Conservation (phyloP, 2,113 vertebrate species). For the Apodemus sylvaticus region DNA sequence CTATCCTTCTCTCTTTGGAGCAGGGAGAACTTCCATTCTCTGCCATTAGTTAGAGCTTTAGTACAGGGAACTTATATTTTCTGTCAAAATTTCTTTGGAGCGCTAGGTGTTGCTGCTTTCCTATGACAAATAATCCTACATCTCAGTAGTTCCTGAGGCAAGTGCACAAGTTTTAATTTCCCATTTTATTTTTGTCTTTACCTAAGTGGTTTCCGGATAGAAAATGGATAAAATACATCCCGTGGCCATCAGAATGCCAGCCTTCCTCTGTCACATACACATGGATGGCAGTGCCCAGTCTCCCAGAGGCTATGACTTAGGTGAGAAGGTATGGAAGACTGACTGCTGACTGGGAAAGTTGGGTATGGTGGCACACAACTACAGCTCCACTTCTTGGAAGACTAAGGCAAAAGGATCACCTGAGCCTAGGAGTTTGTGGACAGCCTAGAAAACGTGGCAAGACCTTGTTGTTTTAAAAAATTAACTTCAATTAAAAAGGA, state of each 20-base stretch:
- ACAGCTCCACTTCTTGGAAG: not conserved
- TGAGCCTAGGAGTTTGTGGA: not conserved
- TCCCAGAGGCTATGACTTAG: not conserved
- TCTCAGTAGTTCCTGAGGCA: not conserved
- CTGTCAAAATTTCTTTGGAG: constrained; percentile 60
- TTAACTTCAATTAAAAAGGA: not conserved
- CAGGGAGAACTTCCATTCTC: constrained; percentile 5
- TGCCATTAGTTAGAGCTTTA: not conserved
- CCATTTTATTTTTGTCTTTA: not conserved
- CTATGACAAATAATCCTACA: constrained; percentile 56
- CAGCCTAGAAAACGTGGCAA: not conserved
- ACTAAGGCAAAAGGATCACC: not conserved
- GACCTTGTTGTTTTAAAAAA: not conserved
- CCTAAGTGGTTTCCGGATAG: constrained; percentile 32
- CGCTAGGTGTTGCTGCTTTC: constrained; percentile 70
- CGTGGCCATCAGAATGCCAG: not conserved
- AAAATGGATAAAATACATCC: not conserved
- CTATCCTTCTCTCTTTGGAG: not conserved
- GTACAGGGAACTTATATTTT: not conserved
- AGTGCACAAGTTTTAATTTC: constrained; percentile 34
- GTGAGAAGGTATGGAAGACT: not conserved
- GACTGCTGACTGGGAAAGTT: not conserved
- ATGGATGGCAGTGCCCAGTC: not conserved
- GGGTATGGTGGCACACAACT: not conserved
- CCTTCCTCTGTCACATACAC: not conserved